A percentile compares a stretch with the other conserved stretches of the same genome.
These are phyloP conservation scores for Odiellus spinosus DNA, from an alignment of 2,888 invertebrate genomes.

Conservation along the genomic window DNA sequence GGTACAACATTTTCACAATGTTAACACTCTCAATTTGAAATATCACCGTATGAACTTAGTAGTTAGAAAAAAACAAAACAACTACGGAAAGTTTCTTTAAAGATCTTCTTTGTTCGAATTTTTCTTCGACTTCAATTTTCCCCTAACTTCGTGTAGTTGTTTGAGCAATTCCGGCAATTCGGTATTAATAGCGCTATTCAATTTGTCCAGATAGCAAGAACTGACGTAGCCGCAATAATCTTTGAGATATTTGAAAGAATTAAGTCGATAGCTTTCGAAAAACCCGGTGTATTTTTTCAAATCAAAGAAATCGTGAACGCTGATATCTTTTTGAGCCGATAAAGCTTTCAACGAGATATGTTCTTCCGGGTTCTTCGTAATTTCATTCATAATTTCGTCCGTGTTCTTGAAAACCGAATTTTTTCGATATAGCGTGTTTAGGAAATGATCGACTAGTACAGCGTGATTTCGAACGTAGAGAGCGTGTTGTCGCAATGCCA, in stretches of 20 bases:
- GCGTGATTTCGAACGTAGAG: slow-evolving; percentile 25
- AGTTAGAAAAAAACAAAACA: too few species aligned
- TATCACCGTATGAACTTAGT: too few species aligned
- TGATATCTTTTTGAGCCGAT: slow-evolving; percentile 12
- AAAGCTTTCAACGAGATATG: slow-evolving; percentile 14
- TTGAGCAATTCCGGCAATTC: slow-evolving; percentile 21
- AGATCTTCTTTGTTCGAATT: too few species aligned
- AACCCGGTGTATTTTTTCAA: slow-evolving; percentile 22
- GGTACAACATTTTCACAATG: too few species aligned
- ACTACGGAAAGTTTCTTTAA: too few species aligned
- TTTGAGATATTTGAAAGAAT: slow-evolving; percentile 20
- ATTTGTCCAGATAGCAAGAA: slow-evolving; percentile 21
- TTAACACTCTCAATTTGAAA: too few species aligned
- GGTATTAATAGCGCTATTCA: slow-evolving; percentile 20
- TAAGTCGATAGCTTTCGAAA: slow-evolving; percentile 22
- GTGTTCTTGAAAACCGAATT: slow-evolving; percentile 18
- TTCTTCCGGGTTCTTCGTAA: slow-evolving; percentile 21
- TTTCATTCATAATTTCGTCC: slow-evolving; percentile 19
- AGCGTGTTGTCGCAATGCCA: slow-evolving; percentile 24
- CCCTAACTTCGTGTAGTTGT: slow-evolving; percentile 1
- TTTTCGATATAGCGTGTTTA: slow-evolving; percentile 17
- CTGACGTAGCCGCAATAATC: slow-evolving; percentile 21
- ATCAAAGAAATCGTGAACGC: slow-evolving; percentile 21
- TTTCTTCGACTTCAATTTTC: too few species aligned
- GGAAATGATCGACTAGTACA: slow-evolving; percentile 23